phyloP scores from a whole-genome alignment of 2,113 vertebrate species.

The Porphyrio hochstetteri region DNA sequence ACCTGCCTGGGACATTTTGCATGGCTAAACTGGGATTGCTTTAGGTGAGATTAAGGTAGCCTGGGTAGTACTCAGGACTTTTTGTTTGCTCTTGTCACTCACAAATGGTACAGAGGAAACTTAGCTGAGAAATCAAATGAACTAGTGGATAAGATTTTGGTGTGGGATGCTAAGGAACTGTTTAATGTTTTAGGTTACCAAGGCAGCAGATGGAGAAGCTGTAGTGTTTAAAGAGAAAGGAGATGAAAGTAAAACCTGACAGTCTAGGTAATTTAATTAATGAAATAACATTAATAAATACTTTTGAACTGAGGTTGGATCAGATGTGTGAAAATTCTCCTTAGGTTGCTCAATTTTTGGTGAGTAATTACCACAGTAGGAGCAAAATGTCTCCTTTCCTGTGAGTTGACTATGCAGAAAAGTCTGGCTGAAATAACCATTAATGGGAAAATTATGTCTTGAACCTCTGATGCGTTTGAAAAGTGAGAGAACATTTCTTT shows the following conservation, averaged over 20 bases:
- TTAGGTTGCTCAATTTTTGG: neutral
- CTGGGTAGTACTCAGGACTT: neutral
- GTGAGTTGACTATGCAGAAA: neutral
- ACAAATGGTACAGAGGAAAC: neutral
- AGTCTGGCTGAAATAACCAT: neutral
- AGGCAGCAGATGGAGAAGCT: neutral
- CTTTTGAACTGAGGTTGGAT: neutral
- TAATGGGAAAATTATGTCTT: constrained; percentile 25
- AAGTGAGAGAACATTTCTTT: constrained; percentile 15
- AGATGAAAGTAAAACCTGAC: neutral
- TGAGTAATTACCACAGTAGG: neutral
- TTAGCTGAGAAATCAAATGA: neutral
- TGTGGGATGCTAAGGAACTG: neutral
- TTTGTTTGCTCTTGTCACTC: neutral
- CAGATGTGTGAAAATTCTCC: neutral
- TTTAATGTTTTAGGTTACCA: constrained; percentile 24
- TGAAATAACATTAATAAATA: constrained; percentile 4
- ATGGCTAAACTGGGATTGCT: neutral
- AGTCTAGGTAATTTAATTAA: neutral
- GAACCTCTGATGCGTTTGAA: neutral
- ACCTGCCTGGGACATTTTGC: neutral
- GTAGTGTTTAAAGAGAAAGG: neutral
- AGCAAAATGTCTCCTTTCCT: neutral
- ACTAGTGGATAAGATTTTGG: neutral
- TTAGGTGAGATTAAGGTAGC: neutral